Percentiles rank a stretch among this genome's conserved stretches.
Evolutionary conservation across 2,888 invertebrate genomes (phyloP).

Genomic region (Tetrapedia diversipes): DNA sequence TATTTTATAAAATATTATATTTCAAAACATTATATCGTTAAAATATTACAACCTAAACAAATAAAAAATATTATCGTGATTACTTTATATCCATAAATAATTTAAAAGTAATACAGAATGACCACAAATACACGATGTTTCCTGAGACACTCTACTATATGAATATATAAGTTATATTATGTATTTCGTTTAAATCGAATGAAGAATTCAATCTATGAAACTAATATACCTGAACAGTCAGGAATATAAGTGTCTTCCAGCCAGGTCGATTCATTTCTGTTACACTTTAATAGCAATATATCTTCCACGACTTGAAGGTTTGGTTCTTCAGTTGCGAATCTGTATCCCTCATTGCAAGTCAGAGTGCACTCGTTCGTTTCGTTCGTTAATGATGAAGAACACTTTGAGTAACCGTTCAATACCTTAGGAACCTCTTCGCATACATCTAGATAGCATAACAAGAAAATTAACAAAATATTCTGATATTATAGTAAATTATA

Average conservation of each 20-base stretch:
- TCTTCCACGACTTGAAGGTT: conserved; percentile 68
- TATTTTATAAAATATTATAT: no score
- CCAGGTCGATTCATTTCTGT: conserved; percentile 63
- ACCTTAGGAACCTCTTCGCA: conserved; percentile 83
- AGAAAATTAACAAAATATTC: not conserved
- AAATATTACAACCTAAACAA: no score
- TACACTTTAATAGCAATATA: conserved; percentile 74
- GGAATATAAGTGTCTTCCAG: conserved; percentile 77
- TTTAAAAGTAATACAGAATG: no score
- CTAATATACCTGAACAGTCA: conserved; percentile 84
- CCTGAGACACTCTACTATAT: no score
- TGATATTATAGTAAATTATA: not conserved
- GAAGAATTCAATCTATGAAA: not conserved
- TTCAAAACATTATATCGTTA: no score
- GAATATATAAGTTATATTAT: not conserved
- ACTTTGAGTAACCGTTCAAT: conserved; percentile 83
- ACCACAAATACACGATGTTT: no score
- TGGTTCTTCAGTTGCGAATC: conserved; percentile 83
- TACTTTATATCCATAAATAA: no score
- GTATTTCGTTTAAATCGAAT: not conserved
- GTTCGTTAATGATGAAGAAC: conserved; percentile 80
- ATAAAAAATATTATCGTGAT: no score
- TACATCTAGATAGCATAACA: conserved; percentile 66
- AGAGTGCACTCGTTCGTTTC: conserved; percentile 84
- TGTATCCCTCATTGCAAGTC: conserved; percentile 86